Conservation (phyloP, 2,888 invertebrate species). For the Parapristionchus giblindavisi region DNA sequence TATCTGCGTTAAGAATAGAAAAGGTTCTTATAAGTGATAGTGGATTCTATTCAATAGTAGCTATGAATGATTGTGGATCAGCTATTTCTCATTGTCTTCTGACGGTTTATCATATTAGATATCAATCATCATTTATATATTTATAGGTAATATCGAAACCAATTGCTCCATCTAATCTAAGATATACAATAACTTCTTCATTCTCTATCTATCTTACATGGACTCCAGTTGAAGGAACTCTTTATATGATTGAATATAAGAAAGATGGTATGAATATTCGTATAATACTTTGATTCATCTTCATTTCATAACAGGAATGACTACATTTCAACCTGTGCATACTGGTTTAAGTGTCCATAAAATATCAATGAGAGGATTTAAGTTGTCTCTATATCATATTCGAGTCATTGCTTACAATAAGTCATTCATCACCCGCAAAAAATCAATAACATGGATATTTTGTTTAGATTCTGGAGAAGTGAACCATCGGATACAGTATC, state of each 20-base stretch:
- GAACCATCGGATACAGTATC: conserved; percentile 3
- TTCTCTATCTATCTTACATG: neutral
- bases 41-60: conserved; percentile 23
- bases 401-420: conserved; percentile 24
- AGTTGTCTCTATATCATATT: neutral
- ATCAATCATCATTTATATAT: neutral
- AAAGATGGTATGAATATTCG: neutral
- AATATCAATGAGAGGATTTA: conserved; percentile 18
- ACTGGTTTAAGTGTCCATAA: neutral
- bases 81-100: conserved; percentile 25
- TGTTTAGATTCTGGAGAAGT: conserved; percentile 12
- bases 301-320: conserved; percentile 10
- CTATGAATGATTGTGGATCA: conserved; percentile 8
- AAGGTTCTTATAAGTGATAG: neutral
- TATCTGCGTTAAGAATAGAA: neutral
- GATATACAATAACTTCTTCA: neutral
- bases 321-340: neutral
- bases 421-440: neutral
- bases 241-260: conserved; percentile 25
- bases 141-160: conserved; percentile 9
- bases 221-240: conserved; percentile 3
- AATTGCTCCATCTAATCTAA: neutral
- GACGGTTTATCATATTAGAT: neutral
- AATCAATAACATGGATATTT: neutral
- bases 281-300: neutral